Evolutionary conservation across 2,888 invertebrate species (phyloP), one percentile per base, ranked within the genome.

Genomic region (Leucoma salicis): DNA sequence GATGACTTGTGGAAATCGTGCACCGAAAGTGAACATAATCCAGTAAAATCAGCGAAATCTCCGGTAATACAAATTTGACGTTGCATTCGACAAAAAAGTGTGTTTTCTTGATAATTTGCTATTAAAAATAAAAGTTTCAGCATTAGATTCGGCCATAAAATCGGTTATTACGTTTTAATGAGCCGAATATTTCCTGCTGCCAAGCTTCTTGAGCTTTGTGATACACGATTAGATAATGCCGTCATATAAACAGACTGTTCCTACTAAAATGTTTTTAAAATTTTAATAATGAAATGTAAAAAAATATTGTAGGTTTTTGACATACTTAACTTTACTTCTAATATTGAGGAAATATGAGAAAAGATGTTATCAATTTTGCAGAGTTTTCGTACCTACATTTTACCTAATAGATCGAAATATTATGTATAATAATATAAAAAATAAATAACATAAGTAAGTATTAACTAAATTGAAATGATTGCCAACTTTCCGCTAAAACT

Each of bases 91-190:
- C 25, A 34, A 42, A 48, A 32, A 35, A 42, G 24, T 27, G 31
- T 61, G 62, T 61, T 61, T 62, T 58, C 58, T 56, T 46, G 31
- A 38, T 46, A 35, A 33, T 45, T 38, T 44, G 48, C 40, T 46
- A 54, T 45, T 11, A 15, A 16, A 31, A 50, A 50, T 56, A 58
- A 29, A 58, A 57, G 27, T 36, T 47, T 51, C 43, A 31, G 38
- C 46, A 49, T 58, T 44, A 31, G 49, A 57, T 47, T 32, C 33
- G 37, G 48, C 44, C 42, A 42, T 61, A 47, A 61, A 61, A 61
- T 62, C 35, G 49, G 42, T 34, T 42, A 50, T 59, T 52, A 57
- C 51, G 49, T 53, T 62, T 61, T 61, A 56, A 62, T 62, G 62
- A 18, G 44, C 33, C 40, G 35, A 49, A 54, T 59, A 59, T 54